Evolutionary conservation across 2,888 invertebrate species (phyloP), one percentile per base, ranked within the genome.

Genomic region (Hofmannophila pseudospretella): DNA sequence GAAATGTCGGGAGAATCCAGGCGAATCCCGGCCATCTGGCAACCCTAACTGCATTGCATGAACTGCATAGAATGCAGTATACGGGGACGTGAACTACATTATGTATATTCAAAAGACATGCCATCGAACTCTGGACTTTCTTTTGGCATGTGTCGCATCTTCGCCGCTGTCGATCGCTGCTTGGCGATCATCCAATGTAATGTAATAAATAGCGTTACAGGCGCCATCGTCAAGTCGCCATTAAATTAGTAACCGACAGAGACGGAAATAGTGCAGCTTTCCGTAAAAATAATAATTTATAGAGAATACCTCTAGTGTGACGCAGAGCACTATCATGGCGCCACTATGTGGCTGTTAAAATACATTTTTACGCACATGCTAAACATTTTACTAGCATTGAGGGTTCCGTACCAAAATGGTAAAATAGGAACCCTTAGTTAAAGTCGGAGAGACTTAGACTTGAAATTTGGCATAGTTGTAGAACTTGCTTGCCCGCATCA

Each of bases 101-200:
- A n/a, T n/a, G n/a, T 16, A 16, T 5, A 16, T 16, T 16, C 16
- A 16, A 26, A 49, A 22, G 19, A 16, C 11, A 68, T 68, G 75
- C 72, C 75, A 69, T 73, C 78, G 77, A 82, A 81, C 80, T 80
- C 76, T 74, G 79, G n/a, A 71, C 80, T 82, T 81, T 82, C 73
- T 72, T 74, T 70, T 72, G 73, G 77, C 75, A 68, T 64, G 62
- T 67, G 60, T 68, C 67, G 65, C 67, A 59, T 62, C 53, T 58
- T 60, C 50, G 52, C 26, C 32, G 60, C 61, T 65, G 61, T 66
- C 62, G 64, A 67, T 51, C 64, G 58, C 56, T 56, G 56, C 49
- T 74, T 85, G 85, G 85, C 80, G 42, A 32, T 12, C 32, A 38
- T 72, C 85, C 85, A 85, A 73, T 57, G 57, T 71, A 72, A 70